Base-by-base conservation (phyloP, 1,140 invertebrate species). In the Hyposmocoma kahamanoa region DNA sequence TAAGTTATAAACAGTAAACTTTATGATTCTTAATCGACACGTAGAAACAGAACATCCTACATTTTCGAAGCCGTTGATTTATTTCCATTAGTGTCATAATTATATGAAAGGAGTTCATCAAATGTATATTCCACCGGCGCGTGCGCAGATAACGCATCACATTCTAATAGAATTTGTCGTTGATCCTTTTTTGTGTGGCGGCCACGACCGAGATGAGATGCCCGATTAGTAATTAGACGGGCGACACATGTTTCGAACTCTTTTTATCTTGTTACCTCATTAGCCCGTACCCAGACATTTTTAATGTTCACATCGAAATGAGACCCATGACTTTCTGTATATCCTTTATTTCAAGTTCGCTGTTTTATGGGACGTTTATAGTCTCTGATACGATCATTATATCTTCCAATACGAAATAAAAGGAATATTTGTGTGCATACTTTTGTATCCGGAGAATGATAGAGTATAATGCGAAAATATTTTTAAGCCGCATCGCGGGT, bases 211-310 rank as follows among this genome's bases (percentile, higher is more conserved):
- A 78, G 77, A 82, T 84, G 67, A 73, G 59, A 67, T 62, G 56
- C 56, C 57, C 76, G 79, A 84, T 84, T 80, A 83, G 73, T 81
- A 83, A 81, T 83, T 83, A 81, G 75, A 75, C 65, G 71, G 70
- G 67, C 64, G 75, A 84, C 81, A 82, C 78, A 76, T 82, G 78
- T 83, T 81, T 72, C 67, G 42, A 59, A 56, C 54, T 72, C 60
- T 64, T 84, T n/a, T 84, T 78, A 79, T 81, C 76, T 73, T 57
- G 59, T 70, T 67, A 62, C 43, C 70, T 74, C 75, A 76, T 83
- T 75, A 77, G 54, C n/a, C 46, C 54, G 46, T 39, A 56, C 45
- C 52, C 47, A 52, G 36, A 55, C 39, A 38, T 53, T 66, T 62
- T 71, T 72, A 56, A 71, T 64, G 38, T 59, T 53, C 51, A 42